Conservation (phyloP, 1,140 invertebrate genomes). For the Aphidius gifuensis region DNA sequence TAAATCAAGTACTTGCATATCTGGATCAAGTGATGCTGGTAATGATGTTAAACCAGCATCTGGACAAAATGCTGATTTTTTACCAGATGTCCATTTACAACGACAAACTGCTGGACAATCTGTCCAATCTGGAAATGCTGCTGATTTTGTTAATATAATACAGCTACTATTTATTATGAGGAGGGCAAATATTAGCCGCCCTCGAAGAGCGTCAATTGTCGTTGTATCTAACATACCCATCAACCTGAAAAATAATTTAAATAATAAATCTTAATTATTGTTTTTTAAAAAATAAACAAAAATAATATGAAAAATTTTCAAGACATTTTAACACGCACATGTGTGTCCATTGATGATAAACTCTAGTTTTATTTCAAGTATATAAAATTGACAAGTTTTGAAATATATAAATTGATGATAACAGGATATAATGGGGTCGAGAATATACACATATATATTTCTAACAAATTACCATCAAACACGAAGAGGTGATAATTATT, state of each 20-base stretch:
- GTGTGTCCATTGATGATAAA: too few relatives aligned
- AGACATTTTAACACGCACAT: too few relatives aligned
- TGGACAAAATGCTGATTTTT: slow-evolving; percentile 80
- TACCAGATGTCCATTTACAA: slow-evolving; percentile 87
- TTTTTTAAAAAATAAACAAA: too few relatives aligned
- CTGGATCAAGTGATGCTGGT: slow-evolving; percentile 70
- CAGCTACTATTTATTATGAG: slow-evolving; percentile 40
- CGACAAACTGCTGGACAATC: slow-evolving; percentile 76
- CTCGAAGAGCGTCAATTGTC: slow-evolving; percentile 42
- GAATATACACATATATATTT: too few relatives aligned
- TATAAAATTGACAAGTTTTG: too few relatives aligned
- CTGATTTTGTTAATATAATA: slow-evolving; percentile 44
- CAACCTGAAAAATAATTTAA: slow-evolving; percentile 1
- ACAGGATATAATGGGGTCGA: too few relatives aligned
- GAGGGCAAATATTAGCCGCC: slow-evolving; percentile 44
- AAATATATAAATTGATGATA: too few relatives aligned
- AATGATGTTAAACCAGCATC: slow-evolving; percentile 72
- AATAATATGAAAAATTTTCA: not conserved
- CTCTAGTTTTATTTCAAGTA: too few relatives aligned
- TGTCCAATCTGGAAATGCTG: slow-evolving; percentile 71
- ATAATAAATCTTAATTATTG: too few relatives aligned
- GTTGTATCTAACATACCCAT: slow-evolving; percentile 44
- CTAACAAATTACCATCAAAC: too few relatives aligned
- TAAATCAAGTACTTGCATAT: slow-evolving; percentile 83
- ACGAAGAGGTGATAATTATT: too few relatives aligned